Conservation (phyloP, 1,140 invertebrate species). For the Parasteatoda tepidariorum region DNA sequence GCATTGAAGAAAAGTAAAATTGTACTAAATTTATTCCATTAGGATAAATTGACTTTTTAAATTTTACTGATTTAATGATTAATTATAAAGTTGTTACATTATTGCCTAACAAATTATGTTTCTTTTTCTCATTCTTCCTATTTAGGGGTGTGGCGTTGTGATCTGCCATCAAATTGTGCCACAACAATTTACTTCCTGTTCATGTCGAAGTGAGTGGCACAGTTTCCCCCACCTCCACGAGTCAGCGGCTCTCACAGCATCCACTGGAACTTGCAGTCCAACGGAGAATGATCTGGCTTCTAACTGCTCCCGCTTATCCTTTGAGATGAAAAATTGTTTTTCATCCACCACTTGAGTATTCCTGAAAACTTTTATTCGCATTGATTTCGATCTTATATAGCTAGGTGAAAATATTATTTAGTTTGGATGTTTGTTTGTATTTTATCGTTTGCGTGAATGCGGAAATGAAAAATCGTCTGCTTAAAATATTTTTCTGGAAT, state of each 20-base stretch:
- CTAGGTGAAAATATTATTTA: not conserved
- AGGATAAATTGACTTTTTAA: no score
- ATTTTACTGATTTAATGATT: no score
- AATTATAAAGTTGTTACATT: no score
- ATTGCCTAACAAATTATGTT: no score
- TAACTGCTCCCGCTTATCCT: not conserved
- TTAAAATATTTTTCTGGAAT: no score
- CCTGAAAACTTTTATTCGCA: no score
- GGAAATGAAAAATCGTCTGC: constrained; percentile 22
- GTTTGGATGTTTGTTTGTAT: constrained; percentile 2
- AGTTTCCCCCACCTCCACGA: constrained; percentile 19
- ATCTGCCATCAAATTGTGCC: constrained; percentile 30
- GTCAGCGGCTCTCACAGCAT: not conserved
- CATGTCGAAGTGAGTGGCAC: constrained; percentile 32
- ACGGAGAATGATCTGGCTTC: not conserved
- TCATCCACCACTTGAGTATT: no score
- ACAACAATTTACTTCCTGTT: constrained; percentile 39
- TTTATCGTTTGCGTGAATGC: constrained; percentile 1
- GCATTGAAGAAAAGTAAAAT: no score
- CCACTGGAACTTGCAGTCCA: constrained; percentile 23
- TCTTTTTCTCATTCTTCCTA: no score
- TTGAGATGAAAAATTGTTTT: not conserved
- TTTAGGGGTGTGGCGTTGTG: constrained; percentile 20
- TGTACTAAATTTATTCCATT: no score
- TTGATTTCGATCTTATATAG: not conserved